Conservation (phyloP, 2,888 invertebrate species). For the Yponomeuta sedellus region DNA sequence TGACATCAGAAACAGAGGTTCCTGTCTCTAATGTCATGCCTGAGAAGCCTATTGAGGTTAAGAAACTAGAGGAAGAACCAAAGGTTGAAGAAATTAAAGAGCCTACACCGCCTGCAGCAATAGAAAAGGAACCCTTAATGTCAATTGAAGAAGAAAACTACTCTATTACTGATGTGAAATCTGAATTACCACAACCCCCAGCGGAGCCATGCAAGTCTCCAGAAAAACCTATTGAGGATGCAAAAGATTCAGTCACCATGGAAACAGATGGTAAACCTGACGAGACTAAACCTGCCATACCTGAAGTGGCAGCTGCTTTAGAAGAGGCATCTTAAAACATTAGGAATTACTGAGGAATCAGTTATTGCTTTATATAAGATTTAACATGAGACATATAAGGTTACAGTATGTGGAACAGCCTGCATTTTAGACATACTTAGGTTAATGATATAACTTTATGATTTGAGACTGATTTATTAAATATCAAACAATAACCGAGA, state of each 20-base stretch:
- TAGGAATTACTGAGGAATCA: neutral
- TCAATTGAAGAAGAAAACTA: slow-evolving; percentile 54
- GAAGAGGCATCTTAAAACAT: slow-evolving; percentile 1
- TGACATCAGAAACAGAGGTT: slow-evolving; percentile 42
- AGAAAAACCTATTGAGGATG: slow-evolving; percentile 23
- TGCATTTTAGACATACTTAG: neutral
- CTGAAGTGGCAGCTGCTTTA: neutral
- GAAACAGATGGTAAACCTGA: slow-evolving; percentile 9
- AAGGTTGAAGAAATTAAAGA: slow-evolving; percentile 15
- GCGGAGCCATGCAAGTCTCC: slow-evolving; percentile 24
- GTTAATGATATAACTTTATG: neutral
- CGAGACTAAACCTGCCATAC: neutral
- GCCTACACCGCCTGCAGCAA: slow-evolving; percentile 19
- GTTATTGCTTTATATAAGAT: neutral
- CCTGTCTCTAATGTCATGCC: slow-evolving; percentile 36
- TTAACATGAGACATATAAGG: neutral
- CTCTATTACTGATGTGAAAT: slow-evolving; percentile 62
- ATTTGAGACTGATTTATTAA: neutral
- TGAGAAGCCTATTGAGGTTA: slow-evolving; percentile 29
- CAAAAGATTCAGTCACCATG: neutral
- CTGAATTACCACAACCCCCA: slow-evolving; percentile 46
- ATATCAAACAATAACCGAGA: neutral
- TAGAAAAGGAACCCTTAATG: slow-evolving; percentile 30
- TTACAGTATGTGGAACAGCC: neutral
- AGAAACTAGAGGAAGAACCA: slow-evolving; percentile 25